Conservation (phyloP, 1,140 invertebrate species). For the Cyclina sinensis region DNA sequence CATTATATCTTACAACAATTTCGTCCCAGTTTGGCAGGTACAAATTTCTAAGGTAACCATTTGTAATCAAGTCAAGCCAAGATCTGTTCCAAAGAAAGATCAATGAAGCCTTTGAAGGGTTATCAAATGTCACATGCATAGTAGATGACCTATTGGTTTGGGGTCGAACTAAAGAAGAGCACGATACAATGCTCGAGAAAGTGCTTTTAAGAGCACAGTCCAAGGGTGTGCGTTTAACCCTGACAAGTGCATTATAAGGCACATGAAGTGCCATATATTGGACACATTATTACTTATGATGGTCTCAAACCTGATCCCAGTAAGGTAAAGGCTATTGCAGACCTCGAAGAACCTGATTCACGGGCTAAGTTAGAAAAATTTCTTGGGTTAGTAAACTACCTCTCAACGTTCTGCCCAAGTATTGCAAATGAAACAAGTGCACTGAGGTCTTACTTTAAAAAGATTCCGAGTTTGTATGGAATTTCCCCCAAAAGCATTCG, state of each 20-base stretch:
- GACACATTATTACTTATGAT: constrained; percentile 54
- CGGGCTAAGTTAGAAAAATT: too few relatives aligned
- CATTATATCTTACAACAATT: background rate
- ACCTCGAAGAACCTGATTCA: too few relatives aligned
- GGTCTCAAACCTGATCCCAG: constrained; percentile 63
- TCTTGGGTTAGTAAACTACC: too few relatives aligned
- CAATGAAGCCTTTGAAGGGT: too few relatives aligned
- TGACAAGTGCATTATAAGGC: background rate
- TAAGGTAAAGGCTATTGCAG: constrained; percentile 62
- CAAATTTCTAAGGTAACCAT: constrained; percentile 13
- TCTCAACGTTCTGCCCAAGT: constrained; percentile 25
- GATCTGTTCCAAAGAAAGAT: too few relatives aligned
- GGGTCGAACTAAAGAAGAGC: too few relatives aligned
- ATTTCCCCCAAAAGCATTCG: constrained; percentile 4
- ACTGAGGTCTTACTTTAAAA: constrained; percentile 60
- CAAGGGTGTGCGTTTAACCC: background rate
- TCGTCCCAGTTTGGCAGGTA: constrained; percentile 67
- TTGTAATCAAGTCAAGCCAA: too few relatives aligned
- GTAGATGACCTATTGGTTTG: too few relatives aligned
- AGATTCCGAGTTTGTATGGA: constrained; percentile 3
- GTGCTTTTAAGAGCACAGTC: too few relatives aligned
- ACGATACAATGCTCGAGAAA: too few relatives aligned
- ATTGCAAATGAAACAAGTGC: constrained; percentile 11
- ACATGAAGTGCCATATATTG: constrained; percentile 32
- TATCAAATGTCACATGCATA: too few relatives aligned